Percentiles rank a stretch among this genome's conserved stretches.
Conservation (phyloP, 2,888 invertebrate species). For the Epiblema foenella region DNA sequence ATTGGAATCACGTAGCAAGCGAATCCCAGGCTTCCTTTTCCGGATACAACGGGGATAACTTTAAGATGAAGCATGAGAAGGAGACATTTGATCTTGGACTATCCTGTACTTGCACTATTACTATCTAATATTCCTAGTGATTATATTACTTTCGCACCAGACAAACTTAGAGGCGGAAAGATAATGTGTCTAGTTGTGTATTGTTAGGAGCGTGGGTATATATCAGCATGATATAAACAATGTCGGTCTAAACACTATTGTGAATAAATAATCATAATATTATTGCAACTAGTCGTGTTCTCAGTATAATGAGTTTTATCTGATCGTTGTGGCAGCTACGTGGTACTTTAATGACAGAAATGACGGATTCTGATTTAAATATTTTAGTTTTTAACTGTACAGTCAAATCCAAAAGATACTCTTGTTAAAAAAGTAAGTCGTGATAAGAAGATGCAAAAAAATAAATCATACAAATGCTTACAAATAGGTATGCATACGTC, state of each 20-base stretch:
- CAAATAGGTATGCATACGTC: too few species aligned
- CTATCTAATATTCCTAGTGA: background rate
- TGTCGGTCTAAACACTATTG: slow-evolving; percentile 6
- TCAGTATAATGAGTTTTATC: slow-evolving; percentile 8
- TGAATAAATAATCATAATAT: slow-evolving; percentile 16
- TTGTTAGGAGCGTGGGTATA: slow-evolving; percentile 1
- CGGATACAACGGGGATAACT: too few species aligned
- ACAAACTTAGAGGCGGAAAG: background rate
- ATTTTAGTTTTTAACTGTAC: too few species aligned
- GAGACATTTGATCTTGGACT: too few species aligned
- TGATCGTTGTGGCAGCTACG: slow-evolving; percentile 2
- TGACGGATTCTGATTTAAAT: background rate
- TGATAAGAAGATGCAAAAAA: too few species aligned
- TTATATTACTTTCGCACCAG: background rate
- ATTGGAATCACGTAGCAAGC: too few species aligned
- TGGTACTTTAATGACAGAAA: background rate
- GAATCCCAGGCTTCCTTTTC: too few species aligned
- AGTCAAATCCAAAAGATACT: too few species aligned
- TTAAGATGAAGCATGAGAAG: too few species aligned
- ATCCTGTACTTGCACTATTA: too few species aligned
- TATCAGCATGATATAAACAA: background rate
- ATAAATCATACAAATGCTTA: too few species aligned
- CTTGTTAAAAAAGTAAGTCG: too few species aligned
- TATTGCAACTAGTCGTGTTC: slow-evolving; percentile 8
- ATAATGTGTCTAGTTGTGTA: slow-evolving; percentile 5